Evolutionary conservation across 2,113 vertebrate genomes (phyloP).

Genomic region (Mesoclemmys tuberculata): DNA sequence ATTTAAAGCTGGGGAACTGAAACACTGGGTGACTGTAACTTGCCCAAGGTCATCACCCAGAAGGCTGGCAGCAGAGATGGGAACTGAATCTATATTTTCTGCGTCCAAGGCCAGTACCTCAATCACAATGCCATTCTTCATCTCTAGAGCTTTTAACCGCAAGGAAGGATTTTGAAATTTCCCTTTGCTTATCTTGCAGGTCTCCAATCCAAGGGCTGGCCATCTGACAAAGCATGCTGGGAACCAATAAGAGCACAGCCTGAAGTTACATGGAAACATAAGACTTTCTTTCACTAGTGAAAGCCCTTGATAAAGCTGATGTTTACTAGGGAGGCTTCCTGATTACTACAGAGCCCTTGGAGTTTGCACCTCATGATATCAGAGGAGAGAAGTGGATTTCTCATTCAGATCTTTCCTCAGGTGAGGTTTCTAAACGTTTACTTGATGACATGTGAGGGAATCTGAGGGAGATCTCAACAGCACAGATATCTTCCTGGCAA

Average conservation of each 20-base stretch:
- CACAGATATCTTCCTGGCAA: constrained; percentile 68
- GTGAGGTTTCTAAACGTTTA: constrained; percentile 63
- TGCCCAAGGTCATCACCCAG: constrained; percentile 48
- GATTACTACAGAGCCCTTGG: constrained; percentile 18
- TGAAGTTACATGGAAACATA: background rate
- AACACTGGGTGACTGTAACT: background rate
- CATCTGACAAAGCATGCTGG: background rate
- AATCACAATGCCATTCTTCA: constrained; percentile 41
- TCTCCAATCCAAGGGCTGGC: background rate
- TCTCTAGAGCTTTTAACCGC: background rate
- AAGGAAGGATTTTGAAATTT: constrained; percentile 1
- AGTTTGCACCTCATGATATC: background rate
- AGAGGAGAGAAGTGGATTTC: constrained; percentile 28
- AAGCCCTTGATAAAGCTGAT: constrained; percentile 2
- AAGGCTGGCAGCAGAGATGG: constrained; percentile 27
- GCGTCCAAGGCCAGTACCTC: constrained; percentile 34
- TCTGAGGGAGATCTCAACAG: constrained; percentile 59
- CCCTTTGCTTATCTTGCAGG: constrained; percentile 1
- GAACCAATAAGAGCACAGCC: background rate
- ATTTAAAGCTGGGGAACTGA: constrained; percentile 13
- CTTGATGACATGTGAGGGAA: constrained; percentile 60
- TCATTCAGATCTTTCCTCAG: constrained; percentile 10
- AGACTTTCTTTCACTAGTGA: background rate
- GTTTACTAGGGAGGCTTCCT: background rate
- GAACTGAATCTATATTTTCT: constrained; percentile 24